phyloP scores from a whole-genome alignment of 1,140 invertebrate species.

The Metopolophium dirhodum region DNA sequence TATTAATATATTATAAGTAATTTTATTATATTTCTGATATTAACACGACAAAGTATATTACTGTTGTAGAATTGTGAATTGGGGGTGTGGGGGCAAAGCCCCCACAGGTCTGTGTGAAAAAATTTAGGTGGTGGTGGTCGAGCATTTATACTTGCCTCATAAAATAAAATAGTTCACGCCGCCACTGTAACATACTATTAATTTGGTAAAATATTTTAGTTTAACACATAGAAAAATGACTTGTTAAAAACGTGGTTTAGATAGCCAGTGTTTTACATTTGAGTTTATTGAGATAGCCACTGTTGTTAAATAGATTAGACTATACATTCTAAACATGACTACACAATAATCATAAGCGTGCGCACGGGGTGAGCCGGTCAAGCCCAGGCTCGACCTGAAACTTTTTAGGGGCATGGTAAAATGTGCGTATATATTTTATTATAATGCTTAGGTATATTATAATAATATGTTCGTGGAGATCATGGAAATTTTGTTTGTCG shows the following conservation, averaged over 20 bases:
- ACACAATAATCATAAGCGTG: neutral
- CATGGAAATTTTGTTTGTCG: too few species aligned
- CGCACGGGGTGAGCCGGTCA: neutral
- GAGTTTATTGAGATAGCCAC: neutral
- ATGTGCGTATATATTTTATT: too few species aligned
- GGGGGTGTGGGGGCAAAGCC: too few species aligned
- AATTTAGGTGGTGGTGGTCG: neutral
- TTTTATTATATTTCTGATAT: too few species aligned
- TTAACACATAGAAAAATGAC: neutral
- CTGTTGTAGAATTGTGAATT: too few species aligned
- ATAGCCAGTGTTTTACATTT: neutral
- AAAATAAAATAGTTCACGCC: neutral
- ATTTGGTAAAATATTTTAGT: neutral
- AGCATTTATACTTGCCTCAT: neutral
- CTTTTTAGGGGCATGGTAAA: neutral
- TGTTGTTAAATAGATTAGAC: neutral
- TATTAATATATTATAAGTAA: too few species aligned
- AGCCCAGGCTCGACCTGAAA: too few species aligned
- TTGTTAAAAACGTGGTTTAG: neutral
- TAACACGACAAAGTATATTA: too few species aligned
- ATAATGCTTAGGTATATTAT: too few species aligned
- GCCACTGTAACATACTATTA: neutral
- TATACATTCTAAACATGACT: too few species aligned
- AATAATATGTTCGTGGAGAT: too few species aligned
- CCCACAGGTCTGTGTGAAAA: too few species aligned